Evolutionary conservation across 2,797 vertebrate genomes (phyloP).

Genomic region (Diplodus puntazzo): DNA sequence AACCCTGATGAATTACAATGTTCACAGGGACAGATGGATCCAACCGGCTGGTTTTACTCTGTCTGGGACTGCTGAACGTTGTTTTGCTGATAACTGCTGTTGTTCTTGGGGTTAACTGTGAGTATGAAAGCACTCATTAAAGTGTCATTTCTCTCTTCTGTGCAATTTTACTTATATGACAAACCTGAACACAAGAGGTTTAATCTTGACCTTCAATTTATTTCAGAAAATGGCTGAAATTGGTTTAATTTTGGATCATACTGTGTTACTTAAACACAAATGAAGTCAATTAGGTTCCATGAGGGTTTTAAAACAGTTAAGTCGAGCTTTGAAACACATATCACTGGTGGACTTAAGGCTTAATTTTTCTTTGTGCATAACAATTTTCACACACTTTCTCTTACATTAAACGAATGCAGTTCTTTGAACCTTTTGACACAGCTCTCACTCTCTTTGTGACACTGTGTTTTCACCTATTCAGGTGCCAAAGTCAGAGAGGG

Average conservation of each 20-base stretch:
- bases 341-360: no score
- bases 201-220: no score
- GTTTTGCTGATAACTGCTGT: constrained; percentile 52
- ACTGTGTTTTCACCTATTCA: constrained; percentile 34
- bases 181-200: no score
- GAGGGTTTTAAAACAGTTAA: no score
- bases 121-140: constrained; percentile 25
- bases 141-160: neutral
- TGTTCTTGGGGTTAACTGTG: constrained; percentile 57
- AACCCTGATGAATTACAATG: no score
- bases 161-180: neutral
- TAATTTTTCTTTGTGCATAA: no score
- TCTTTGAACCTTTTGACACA: neutral
- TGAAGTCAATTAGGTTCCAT: no score
- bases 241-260: no score
- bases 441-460: neutral
- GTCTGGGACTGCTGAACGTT: constrained; percentile 51
- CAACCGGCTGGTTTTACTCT: constrained; percentile 36
- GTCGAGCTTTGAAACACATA: no score
- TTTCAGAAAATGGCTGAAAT: neutral
- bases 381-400: no score
- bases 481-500: constrained; percentile 48
- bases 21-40: constrained; percentile 2
- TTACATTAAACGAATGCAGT: no score
- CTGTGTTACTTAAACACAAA: no score